Evolutionary conservation across 2,888 invertebrate species (phyloP).

Genomic region (Heliconius ismenius): DNA sequence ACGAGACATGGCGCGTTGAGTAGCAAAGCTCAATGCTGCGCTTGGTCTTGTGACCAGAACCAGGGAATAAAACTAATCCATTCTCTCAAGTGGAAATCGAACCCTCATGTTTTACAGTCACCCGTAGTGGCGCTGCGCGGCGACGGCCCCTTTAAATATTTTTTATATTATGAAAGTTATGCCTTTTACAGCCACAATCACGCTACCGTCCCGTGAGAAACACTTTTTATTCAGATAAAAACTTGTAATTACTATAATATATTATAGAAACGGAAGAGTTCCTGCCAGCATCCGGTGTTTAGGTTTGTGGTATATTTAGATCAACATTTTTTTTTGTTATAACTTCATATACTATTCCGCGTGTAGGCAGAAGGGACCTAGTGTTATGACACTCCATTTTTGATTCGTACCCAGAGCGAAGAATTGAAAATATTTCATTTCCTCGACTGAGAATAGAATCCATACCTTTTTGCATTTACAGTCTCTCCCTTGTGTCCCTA

Average conservation of each 20-base stretch:
- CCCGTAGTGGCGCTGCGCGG: neutral
- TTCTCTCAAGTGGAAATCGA: neutral
- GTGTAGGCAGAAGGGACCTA: neutral
- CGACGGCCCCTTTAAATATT: neutral
- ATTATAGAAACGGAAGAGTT: slow-evolving; percentile 72
- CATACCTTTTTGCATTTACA: too few relatives aligned
- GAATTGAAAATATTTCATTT: too few relatives aligned
- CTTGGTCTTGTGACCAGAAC: neutral
- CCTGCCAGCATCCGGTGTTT: slow-evolving; percentile 69
- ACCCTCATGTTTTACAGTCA: neutral
- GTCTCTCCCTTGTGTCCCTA: too few relatives aligned
- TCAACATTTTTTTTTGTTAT: neutral
- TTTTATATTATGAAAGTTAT: neutral
- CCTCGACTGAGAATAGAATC: too few relatives aligned
- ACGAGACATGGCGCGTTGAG: neutral
- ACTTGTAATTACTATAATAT: slow-evolving; percentile 68
- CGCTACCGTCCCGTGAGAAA: slow-evolving; percentile 59
- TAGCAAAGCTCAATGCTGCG: neutral
- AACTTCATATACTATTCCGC: neutral
- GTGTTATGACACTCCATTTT: neutral
- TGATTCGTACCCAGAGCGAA: too few relatives aligned
- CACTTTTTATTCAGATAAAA: slow-evolving; percentile 53
- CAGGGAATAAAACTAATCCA: neutral
- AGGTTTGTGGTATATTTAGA: slow-evolving; percentile 52
- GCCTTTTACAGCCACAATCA: slow-evolving; percentile 8